Evolutionary conservation across 1,140 invertebrate genomes (phyloP), one percentile per base, ranked within the genome.

Genomic region (Lepidotrigona ventralis): DNA sequence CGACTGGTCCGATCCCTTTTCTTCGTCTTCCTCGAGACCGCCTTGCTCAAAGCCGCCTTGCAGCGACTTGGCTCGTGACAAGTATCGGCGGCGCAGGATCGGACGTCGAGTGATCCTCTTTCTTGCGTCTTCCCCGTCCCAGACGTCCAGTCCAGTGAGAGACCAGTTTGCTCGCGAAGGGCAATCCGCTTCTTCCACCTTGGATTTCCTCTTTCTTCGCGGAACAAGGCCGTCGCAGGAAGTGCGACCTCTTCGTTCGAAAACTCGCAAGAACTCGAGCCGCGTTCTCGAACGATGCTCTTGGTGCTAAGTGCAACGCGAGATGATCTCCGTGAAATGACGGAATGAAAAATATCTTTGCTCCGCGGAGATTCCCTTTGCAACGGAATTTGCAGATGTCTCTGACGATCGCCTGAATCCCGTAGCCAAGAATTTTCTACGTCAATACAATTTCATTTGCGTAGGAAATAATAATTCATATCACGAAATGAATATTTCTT

Each of bases 61-160:
- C 8, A 46, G 21, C 77, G 29, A 60, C 53, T 29, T 33, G 33
- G 68, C 69, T 88, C 87, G 86, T 89, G 87, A 88, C 87, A 68
- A 81, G 70, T 80, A 81, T 51, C 84, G 56, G 66, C 74, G 72
- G 46, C 72, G 60, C 80, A 75, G 87, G 87, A 89, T 89, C 83
- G 83, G 39, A n/a, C 69, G 76, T 73, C 75, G 58, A 75, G 66
- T 46, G 39, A 46, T 58, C 72, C 58, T 64, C 79, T 85, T 81
- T 88, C 60, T 64, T 58, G 66, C 79, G 60, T 23, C 77, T 81
- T 19, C 29, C 51, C 63, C 23, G 15, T 63, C 64, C 64, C 77
- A 60, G 63, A 69, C 68, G 33, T 33, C 33, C 33, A 33, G 63
- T 80, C 83, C 79, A 64, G 70, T 54, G 80, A n/a, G 58, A 60